phyloP scores from a whole-genome alignment of 2,888 invertebrate genomes.

The Lycocerus yunnanus region DNA sequence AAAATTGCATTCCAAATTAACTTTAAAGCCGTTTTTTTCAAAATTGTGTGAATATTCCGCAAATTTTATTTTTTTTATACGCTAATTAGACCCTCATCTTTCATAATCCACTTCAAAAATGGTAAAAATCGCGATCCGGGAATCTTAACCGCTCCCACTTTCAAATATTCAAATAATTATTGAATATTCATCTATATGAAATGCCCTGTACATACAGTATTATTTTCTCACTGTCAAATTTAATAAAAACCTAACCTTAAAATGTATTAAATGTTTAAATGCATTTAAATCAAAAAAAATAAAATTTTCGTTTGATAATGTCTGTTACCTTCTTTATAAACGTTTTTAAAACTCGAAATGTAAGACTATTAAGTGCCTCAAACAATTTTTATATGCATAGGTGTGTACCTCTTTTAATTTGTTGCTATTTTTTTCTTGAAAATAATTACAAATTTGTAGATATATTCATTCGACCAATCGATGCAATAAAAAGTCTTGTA shows the following conservation, averaged over 20 bases:
- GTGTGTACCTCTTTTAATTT: background rate
- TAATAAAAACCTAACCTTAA: slow-evolving; percentile 4
- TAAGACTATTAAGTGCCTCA: slow-evolving; percentile 13
- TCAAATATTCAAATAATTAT: too few relatives aligned
- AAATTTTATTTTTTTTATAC: too few relatives aligned
- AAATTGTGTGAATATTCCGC: too few relatives aligned
- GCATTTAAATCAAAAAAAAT: background rate
- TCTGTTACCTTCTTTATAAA: slow-evolving; percentile 3
- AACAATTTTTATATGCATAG: slow-evolving; percentile 2
- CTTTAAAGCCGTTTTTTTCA: too few relatives aligned
- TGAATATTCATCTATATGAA: background rate
- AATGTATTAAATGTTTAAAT: slow-evolving; percentile 1
- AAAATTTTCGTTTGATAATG: slow-evolving; percentile 5
- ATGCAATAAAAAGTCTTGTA: slow-evolving; percentile 8
- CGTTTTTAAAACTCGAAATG: slow-evolving; percentile 6
- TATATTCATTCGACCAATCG: slow-evolving; percentile 5
- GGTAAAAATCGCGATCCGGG: too few relatives aligned
- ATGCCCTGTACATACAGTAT: background rate
- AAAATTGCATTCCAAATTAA: too few relatives aligned
- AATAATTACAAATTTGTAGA: background rate
- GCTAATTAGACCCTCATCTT: too few relatives aligned
- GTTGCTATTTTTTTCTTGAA: background rate
- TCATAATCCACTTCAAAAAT: too few relatives aligned
- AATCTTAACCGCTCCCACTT: too few relatives aligned
- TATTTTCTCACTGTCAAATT: background rate